These are phyloP conservation scores for Sturmia bella DNA, from an alignment of 2,888 invertebrate genomes.

Conservation along the genomic window DNA sequence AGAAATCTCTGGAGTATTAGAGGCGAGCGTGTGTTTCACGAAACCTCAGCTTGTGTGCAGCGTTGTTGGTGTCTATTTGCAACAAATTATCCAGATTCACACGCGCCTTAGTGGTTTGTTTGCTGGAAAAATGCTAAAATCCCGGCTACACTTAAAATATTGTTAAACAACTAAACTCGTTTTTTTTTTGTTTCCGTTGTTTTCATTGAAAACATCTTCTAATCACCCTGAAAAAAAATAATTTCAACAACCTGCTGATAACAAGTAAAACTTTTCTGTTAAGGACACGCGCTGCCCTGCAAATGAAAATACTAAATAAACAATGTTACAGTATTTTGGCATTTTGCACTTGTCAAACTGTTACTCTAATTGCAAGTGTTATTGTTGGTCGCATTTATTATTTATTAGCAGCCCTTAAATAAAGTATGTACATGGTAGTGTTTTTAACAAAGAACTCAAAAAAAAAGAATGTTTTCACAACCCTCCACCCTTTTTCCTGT, in stretches of 20 bases:
- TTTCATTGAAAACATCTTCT: conserved; percentile 40
- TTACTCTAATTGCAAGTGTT: conserved; percentile 69
- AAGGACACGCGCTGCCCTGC: conserved; percentile 57
- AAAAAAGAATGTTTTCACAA: background rate
- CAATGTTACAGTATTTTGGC: conserved; percentile 47
- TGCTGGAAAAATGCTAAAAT: conserved; percentile 24
- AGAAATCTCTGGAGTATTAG: conserved; percentile 57
- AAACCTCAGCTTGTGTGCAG: conserved; percentile 54
- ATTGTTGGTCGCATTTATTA: conserved; percentile 67
- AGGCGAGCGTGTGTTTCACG: conserved; percentile 8
- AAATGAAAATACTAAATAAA: conserved; percentile 11
- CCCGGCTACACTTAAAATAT: background rate
- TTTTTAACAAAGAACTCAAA: background rate
- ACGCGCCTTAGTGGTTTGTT: conserved; percentile 69
- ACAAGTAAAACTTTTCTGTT: conserved; percentile 53
- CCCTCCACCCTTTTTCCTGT: conserved; percentile 9
- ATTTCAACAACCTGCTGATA: conserved; percentile 64
- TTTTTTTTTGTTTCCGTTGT: background rate
- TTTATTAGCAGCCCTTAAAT: conserved; percentile 70
- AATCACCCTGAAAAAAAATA: conserved; percentile 63
- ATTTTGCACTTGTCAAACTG: conserved; percentile 70
- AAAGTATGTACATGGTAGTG: conserved; percentile 35
- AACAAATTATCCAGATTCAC: conserved; percentile 67
- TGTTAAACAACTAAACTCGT: background rate
- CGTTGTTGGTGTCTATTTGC: conserved; percentile 37